Conservation (phyloP, 2,888 invertebrate genomes). For the Piscicola geometra region DNA sequence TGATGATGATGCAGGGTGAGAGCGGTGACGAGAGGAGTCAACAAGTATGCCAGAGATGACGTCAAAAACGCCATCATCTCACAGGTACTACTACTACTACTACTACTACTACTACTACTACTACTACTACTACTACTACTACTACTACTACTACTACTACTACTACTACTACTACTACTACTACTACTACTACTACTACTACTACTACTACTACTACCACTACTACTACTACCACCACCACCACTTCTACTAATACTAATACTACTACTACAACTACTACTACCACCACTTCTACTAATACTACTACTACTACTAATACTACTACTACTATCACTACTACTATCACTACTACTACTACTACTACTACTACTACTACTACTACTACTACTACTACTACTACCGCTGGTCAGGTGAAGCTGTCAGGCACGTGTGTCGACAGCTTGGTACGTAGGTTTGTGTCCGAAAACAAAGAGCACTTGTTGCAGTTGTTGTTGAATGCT, state of each 20-base stretch:
- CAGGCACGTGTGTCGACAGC: too few relatives aligned
- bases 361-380: constrained; percentile 9
- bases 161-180: constrained; percentile 6
- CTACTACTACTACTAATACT: too few relatives aligned
- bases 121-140: background rate
- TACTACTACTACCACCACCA: constrained; percentile 9
- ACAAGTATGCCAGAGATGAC: constrained; percentile 6
- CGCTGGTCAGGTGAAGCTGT: too few relatives aligned
- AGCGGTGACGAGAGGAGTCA: background rate
- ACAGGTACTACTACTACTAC: background rate
- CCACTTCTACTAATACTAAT: too few relatives aligned
- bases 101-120: background rate
- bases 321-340: background rate
- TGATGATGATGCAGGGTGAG: constrained; percentile 20
- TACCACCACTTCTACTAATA: too few relatives aligned
- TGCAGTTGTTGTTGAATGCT: too few relatives aligned
- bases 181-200: constrained; percentile 6
- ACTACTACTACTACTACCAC: constrained; percentile 9
- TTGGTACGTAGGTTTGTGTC: too few relatives aligned
- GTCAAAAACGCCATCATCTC: background rate
- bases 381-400: constrained; percentile 9
- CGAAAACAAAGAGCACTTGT: too few relatives aligned
- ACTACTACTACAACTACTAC: too few relatives aligned
- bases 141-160: constrained; percentile 1
- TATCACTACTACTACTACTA: constrained; percentile 6